Percentiles rank a stretch among this genome's conserved stretches.
These are phyloP conservation scores for Chloroclysta siterata DNA, from an alignment of 2,888 invertebrate species.

Conservation along the genomic window DNA sequence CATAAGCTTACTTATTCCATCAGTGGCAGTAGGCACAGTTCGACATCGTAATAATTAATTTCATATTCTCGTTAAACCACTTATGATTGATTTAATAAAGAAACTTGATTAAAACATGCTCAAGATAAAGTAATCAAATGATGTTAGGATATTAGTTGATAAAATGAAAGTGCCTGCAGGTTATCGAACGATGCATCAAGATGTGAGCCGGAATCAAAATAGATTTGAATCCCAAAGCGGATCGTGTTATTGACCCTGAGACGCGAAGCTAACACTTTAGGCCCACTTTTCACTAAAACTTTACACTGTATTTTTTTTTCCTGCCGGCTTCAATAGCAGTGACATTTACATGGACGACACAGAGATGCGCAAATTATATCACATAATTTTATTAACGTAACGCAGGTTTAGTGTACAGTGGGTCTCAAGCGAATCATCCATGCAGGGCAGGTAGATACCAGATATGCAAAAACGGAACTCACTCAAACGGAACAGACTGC, in stretches of 20 bases:
- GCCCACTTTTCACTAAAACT: slow-evolving; percentile 17
- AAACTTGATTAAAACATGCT: slow-evolving; percentile 22
- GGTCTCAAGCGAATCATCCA: slow-evolving; percentile 39
- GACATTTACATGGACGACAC: neutral
- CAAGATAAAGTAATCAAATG: slow-evolving; percentile 11
- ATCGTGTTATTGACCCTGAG: slow-evolving; percentile 41
- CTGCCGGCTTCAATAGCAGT: neutral
- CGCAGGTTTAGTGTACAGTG: slow-evolving; percentile 14
- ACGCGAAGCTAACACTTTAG: slow-evolving; percentile 12
- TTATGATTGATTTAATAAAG: slow-evolving; percentile 6
- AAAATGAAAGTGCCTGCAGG: slow-evolving; percentile 15
- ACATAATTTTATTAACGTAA: neutral
- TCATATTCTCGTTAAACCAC: slow-evolving; percentile 15
- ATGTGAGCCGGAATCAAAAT: slow-evolving; percentile 23
- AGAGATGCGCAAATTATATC: neutral
- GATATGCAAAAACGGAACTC: slow-evolving; percentile 44
- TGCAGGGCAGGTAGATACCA: slow-evolving; percentile 52
- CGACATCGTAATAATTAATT: neutral
- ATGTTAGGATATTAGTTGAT: neutral
- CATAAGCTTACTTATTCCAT: no score
- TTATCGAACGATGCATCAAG: slow-evolving; percentile 8
- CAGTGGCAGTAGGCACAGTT: no score
- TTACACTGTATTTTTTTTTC: neutral
- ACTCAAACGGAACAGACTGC: slow-evolving; percentile 43
- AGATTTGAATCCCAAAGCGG: slow-evolving; percentile 24